These are phyloP conservation scores for Chaunax sp. DNA, from an alignment of 2,797 vertebrate species.

Conservation along the genomic window DNA sequence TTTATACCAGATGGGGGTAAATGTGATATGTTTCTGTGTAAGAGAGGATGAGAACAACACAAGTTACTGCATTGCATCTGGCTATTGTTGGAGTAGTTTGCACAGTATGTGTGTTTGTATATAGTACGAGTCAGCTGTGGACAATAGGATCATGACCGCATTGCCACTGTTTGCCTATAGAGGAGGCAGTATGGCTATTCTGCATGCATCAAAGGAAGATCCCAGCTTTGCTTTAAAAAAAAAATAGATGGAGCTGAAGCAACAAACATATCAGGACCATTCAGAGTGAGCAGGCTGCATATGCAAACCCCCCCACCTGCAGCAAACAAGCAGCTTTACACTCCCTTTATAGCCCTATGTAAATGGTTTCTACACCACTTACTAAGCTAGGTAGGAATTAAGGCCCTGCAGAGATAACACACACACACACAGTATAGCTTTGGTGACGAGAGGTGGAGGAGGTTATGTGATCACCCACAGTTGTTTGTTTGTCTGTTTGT, in stretches of 20 bases:
- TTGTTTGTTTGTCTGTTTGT: constrained; percentile 14
- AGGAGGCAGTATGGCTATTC: constrained; percentile 42
- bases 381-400: constrained; percentile 32
- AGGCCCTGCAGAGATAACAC: constrained; percentile 36
- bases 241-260: constrained; percentile 58
- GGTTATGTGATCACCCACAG: background rate
- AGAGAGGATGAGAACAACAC: background rate
- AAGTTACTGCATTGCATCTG: constrained; percentile 4
- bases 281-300: constrained; percentile 62
- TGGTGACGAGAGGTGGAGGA: background rate
- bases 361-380: constrained; percentile 51
- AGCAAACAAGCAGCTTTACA: constrained; percentile 69
- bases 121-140: constrained; percentile 48
- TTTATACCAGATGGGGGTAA: constrained; percentile 1
- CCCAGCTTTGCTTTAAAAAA: constrained; percentile 33
- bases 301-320: constrained; percentile 53
- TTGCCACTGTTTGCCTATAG: constrained; percentile 55
- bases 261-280: constrained; percentile 78
- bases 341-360: constrained; percentile 65
- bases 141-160: constrained; percentile 69
- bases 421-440: constrained; percentile 6
- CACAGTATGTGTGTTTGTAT: background rate
- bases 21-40: background rate
- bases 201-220: constrained; percentile 54
- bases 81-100: background rate